phyloP scores from a whole-genome alignment of 2,113 vertebrate species.

The Taxidea taxus region DNA sequence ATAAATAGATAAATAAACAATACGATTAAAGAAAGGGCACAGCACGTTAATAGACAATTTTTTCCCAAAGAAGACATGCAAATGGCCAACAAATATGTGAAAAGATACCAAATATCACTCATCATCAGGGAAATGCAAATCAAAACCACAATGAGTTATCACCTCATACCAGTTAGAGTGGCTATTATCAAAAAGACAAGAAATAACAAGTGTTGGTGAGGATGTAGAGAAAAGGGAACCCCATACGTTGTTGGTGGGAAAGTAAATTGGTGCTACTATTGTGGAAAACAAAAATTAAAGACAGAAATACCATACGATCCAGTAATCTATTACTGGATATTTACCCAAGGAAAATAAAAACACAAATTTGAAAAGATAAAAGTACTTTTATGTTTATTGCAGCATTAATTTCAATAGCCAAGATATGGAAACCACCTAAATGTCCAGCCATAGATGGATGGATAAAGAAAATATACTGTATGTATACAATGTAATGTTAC shows the following conservation, averaged over 20 bases:
- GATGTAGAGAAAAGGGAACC: neutral
- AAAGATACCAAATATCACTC: neutral
- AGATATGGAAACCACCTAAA: neutral
- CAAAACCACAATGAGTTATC: neutral
- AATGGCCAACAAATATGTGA: neutral
- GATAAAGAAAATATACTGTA: neutral
- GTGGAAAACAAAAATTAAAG: neutral
- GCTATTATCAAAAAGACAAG: neutral
- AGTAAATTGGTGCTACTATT: neutral
- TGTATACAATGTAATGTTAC: neutral
- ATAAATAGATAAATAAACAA: neutral
- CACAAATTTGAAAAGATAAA: neutral
- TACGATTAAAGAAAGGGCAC: neutral
- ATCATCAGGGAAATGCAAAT: neutral
- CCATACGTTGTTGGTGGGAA: neutral
- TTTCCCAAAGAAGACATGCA: neutral
- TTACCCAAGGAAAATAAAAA: neutral
- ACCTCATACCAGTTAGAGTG: neutral
- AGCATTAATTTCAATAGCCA: neutral
- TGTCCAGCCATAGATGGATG: neutral
- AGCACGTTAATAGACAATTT: neutral
- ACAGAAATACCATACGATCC: neutral
- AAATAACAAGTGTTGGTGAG: neutral
- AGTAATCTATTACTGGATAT: neutral
- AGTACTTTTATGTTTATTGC: neutral